Evolutionary conservation across 2,113 vertebrate genomes (phyloP).

Genomic region (Indicator indicator): DNA sequence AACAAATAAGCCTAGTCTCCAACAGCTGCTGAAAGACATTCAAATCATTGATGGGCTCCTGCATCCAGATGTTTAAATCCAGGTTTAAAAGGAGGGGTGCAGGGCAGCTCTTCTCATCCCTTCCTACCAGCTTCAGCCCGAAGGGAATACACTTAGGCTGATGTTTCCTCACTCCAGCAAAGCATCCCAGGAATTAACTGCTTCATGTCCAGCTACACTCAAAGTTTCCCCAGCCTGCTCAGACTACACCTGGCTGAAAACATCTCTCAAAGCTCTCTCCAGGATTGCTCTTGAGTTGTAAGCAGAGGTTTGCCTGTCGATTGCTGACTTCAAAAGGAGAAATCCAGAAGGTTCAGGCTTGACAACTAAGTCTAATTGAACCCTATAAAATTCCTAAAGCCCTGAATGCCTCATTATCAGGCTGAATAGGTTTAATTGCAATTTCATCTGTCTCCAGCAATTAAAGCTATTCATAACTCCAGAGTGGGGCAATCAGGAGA

Average conservation of each 20-base stretch:
- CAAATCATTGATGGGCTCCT: neutral
- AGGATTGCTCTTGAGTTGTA: accelerated
- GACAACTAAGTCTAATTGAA: neutral
- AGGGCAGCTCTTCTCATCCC: neutral
- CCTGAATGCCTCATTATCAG: neutral
- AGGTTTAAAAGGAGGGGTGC: neutral
- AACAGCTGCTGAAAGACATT: neutral
- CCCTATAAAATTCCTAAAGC: neutral
- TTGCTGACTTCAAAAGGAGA: neutral
- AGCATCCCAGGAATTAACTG: neutral
- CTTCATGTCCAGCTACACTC: accelerated
- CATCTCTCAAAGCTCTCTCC: neutral
- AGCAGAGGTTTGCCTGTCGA: neutral
- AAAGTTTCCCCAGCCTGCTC: accelerated
- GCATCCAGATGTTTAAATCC: neutral
- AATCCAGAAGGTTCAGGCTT: neutral
- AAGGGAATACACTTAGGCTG: neutral
- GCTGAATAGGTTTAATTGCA: slow-evolving; percentile 38
- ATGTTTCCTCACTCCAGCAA: neutral
- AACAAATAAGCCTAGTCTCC: neutral
- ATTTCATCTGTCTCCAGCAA: neutral
- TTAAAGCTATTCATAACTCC: neutral
- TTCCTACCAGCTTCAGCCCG: neutral
- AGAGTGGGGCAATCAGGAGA: neutral
- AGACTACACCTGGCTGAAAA: neutral